Percentiles rank a stretch among this genome's conserved stretches.
phyloP scores from a whole-genome alignment of 2,797 vertebrate genomes.

The Percopsis omiscomaycus region DNA sequence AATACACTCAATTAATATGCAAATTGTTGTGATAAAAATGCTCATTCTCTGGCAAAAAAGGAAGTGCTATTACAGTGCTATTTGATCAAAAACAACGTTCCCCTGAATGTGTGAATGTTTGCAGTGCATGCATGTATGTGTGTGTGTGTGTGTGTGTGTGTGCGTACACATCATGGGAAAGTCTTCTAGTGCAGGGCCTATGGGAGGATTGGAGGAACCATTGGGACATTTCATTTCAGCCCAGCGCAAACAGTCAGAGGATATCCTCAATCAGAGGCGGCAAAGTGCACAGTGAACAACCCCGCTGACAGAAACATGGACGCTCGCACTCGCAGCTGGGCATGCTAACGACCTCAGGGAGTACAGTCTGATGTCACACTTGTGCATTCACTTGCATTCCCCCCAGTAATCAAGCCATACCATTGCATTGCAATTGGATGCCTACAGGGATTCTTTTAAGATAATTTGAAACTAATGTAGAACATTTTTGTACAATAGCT shows the following conservation, averaged over 20 bases:
- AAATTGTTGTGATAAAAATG: background rate
- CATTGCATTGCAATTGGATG: constrained; percentile 23
- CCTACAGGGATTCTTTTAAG: background rate
- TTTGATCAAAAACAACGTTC: constrained; percentile 15
- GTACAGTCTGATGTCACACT: constrained; percentile 58
- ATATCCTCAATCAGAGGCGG: constrained; percentile 84
- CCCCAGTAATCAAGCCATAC: constrained; percentile 12
- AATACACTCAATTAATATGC: background rate
- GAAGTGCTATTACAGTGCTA: constrained; percentile 11
- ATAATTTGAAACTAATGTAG: background rate
- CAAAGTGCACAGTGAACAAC: constrained; percentile 78
- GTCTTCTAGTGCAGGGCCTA: constrained; percentile 54
- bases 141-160: constrained; percentile 37
- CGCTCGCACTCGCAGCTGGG: constrained; percentile 69
- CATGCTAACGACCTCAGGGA: constrained; percentile 80
- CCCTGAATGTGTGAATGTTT: constrained; percentile 21
- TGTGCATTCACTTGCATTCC: constrained; percentile 23
- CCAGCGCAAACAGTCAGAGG: constrained; percentile 79
- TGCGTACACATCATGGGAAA: constrained; percentile 68
- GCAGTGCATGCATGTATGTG: constrained; percentile 31
- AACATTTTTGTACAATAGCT: background rate
- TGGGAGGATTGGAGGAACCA: constrained; percentile 68
- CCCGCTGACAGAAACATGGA: constrained; percentile 83
- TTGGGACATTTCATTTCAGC: constrained; percentile 72
- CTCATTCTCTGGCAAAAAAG: background rate